Conservation (phyloP, 2,797 vertebrate species). For the Xiphophorus birchmanni region DNA sequence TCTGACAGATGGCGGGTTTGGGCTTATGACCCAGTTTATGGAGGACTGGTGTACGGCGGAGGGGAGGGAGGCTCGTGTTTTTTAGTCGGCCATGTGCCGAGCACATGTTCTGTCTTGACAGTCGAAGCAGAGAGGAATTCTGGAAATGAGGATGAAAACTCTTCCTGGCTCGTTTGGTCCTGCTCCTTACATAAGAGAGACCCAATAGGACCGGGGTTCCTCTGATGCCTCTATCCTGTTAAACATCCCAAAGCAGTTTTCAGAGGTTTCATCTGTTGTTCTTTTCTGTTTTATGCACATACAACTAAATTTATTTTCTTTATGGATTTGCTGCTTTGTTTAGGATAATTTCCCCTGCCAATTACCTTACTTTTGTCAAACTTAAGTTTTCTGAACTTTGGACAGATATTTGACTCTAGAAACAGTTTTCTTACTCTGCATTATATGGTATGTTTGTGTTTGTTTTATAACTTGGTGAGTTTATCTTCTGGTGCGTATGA, state of each 20-base stretch:
- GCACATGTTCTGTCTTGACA: constrained; percentile 63
- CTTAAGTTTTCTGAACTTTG: neutral
- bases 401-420: neutral
- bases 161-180: constrained; percentile 29
- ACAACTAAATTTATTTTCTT: neutral
- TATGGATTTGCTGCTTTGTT: neutral
- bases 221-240: constrained; percentile 49
- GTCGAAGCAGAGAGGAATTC: constrained; percentile 48
- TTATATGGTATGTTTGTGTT: no score
- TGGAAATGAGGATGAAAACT: neutral
- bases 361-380: neutral
- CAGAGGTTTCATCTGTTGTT: constrained; percentile 18
- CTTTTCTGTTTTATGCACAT: neutral
- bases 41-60: constrained; percentile 36
- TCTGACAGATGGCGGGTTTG: constrained; percentile 76
- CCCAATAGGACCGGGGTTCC: constrained; percentile 28
- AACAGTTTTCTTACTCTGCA: no score
- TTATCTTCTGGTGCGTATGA: no score
- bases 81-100: neutral
- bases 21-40: constrained; percentile 78
- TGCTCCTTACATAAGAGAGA: constrained; percentile 72
- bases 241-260: constrained; percentile 43
- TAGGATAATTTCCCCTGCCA: neutral
- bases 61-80: constrained; percentile 37
- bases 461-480: no score